Percentiles rank a stretch among this genome's conserved stretches.
These are phyloP conservation scores for Synergus japonicus DNA, from an alignment of 2,888 invertebrate species.

Conservation along the genomic window DNA sequence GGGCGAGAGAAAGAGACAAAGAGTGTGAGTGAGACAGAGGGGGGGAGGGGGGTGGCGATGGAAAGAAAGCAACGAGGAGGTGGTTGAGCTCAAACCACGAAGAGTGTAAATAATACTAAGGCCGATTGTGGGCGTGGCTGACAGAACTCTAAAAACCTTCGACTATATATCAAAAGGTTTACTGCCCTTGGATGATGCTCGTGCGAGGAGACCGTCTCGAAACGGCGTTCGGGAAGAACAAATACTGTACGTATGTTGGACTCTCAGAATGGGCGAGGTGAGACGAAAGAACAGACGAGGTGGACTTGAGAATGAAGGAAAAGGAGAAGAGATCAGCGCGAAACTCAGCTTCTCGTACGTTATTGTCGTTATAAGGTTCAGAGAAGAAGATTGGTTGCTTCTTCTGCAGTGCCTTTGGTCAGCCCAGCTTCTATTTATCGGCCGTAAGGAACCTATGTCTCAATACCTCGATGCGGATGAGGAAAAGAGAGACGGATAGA, in stretches of 20 bases:
- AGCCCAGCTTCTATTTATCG: conserved; percentile 64
- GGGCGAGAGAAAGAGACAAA: conserved; percentile 35
- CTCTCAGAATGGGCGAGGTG: conserved; percentile 32
- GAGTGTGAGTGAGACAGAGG: conserved; percentile 34
- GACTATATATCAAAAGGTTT: conserved; percentile 78
- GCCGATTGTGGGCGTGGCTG: conserved; percentile 78
- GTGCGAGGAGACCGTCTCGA: conserved; percentile 59
- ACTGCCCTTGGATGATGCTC: conserved; percentile 75
- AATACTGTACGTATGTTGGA: conserved; percentile 62
- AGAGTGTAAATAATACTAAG: conserved; percentile 77
- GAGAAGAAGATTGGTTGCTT: conserved; percentile 67
- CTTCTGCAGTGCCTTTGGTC: conserved; percentile 51
- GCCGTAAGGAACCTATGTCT: conserved; percentile 67
- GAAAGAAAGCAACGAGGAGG: conserved; percentile 54
- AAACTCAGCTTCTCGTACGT: conserved; percentile 53
- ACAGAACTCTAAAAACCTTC: conserved; percentile 78
- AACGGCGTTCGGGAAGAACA: conserved; percentile 65
- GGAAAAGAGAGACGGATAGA: conserved; percentile 61
- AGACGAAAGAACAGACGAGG: conserved; percentile 50
- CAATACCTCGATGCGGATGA: conserved; percentile 61
- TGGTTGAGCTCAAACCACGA: conserved; percentile 63
- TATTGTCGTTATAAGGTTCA: conserved; percentile 61
- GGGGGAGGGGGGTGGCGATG: conserved; percentile 44
- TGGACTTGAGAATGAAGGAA: conserved; percentile 53
- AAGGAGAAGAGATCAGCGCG: conserved; percentile 47